Evolutionary conservation across 1,140 invertebrate species (phyloP).

Genomic region (Solenopsis invicta): DNA sequence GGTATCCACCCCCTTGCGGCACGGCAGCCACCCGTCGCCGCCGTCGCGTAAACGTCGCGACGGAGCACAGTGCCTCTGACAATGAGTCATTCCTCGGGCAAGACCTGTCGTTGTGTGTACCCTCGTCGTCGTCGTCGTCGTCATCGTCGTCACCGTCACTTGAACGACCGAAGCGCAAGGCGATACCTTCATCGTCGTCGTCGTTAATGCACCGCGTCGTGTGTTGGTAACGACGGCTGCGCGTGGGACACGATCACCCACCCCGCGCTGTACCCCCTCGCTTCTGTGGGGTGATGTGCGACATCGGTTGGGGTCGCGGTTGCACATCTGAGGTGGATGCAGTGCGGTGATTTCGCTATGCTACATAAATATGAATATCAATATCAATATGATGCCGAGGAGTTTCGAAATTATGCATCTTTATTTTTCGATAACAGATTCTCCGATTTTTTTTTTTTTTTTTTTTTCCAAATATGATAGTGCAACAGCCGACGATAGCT

Average conservation of each 20-base stretch:
- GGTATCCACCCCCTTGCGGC: background rate
- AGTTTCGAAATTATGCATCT: background rate
- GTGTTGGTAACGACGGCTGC: conserved; percentile 45
- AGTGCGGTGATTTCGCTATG: background rate
- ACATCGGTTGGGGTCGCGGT: background rate
- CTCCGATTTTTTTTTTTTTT: background rate
- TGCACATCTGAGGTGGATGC: background rate
- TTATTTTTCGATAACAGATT: background rate
- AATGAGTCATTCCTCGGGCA: conserved; percentile 66
- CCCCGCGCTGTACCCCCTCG: background rate
- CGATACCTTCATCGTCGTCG: conserved; percentile 4
- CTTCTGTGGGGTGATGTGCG: conserved; percentile 1
- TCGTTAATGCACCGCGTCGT: background rate
- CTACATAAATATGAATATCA: conserved; percentile 5
- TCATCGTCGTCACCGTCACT: background rate
- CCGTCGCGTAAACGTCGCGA: background rate
- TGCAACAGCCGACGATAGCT: background rate
- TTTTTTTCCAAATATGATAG: background rate
- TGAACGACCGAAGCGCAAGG: conserved; percentile 53
- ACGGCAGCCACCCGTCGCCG: background rate
- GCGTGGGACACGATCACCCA: background rate
- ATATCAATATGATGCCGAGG: background rate
- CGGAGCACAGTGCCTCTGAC: conserved; percentile 34
- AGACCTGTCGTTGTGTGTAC: conserved; percentile 33
- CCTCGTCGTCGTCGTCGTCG: background rate